phyloP scores from a whole-genome alignment of 2,888 invertebrate species.

The Mellilla xanthometata region DNA sequence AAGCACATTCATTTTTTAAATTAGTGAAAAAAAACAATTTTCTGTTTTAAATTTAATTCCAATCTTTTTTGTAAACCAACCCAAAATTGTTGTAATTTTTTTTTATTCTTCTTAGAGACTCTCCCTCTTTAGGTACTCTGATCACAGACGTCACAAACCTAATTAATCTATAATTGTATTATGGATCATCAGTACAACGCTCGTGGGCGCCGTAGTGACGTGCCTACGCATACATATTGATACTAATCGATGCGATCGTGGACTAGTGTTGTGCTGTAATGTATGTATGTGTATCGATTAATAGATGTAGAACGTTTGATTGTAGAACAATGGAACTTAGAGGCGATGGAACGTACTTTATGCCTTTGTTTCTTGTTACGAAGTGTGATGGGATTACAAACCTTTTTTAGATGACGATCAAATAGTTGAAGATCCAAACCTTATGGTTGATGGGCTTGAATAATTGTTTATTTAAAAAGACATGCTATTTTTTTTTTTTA shows the following conservation, averaged over 20 bases:
- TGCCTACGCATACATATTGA: conserved; percentile 73
- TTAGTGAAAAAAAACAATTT: no score
- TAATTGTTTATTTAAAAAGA: no score
- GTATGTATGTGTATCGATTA: conserved; percentile 41
- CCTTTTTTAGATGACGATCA: no score
- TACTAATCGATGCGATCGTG: conserved; percentile 68
- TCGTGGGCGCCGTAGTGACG: conserved; percentile 78
- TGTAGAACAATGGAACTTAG: conserved; percentile 14
- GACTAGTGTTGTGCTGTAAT: conserved; percentile 61
- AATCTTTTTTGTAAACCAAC: no score
- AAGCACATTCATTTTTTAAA: no score
- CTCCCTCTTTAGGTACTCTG: conserved; percentile 35
- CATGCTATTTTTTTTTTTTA: no score
- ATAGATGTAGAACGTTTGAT: conserved; percentile 15
- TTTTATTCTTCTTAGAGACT: conserved; percentile 21
- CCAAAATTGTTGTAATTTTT: no score
- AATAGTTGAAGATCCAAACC: no score
- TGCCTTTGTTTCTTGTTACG: neutral
- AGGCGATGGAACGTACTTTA: neutral
- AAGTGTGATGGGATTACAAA: neutral
- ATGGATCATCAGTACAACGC: conserved; percentile 70
- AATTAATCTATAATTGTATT: conserved; percentile 74
- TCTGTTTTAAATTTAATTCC: no score
- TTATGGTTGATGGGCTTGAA: no score
- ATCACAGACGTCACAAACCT: conserved; percentile 8